Conservation (phyloP, 2,888 invertebrate genomes). For the Parnassius mnemosyne region DNA sequence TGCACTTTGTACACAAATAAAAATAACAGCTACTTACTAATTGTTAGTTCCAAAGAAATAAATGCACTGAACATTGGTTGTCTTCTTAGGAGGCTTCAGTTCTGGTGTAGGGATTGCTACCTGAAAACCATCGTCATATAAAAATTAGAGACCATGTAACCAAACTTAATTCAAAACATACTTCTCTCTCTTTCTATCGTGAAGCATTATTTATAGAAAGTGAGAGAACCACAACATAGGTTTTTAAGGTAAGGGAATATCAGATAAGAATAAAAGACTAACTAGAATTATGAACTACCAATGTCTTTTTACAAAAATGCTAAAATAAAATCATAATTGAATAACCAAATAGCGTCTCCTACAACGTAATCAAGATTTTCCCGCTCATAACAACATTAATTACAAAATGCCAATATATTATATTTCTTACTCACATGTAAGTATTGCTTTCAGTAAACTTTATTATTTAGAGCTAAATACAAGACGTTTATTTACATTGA, state of each 20-base stretch:
- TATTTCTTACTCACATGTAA: slow-evolving; percentile 24
- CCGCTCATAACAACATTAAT: slow-evolving; percentile 29
- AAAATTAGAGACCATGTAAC: slow-evolving; percentile 23
- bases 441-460: neutral
- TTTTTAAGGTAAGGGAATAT: neutral
- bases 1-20: neutral
- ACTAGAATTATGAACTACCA: too few species aligned
- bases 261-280: too few species aligned
- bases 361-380: slow-evolving; percentile 29
- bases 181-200: slow-evolving; percentile 22
- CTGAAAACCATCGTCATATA: slow-evolving; percentile 74
- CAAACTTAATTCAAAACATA: slow-evolving; percentile 27
- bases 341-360: slow-evolving; percentile 10
- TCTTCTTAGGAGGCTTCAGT: slow-evolving; percentile 87
- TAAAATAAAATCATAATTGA: too few species aligned
- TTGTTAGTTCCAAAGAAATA: slow-evolving; percentile 97
- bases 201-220: slow-evolving; percentile 4
- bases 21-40: slow-evolving; percentile 86
- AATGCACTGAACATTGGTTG: slow-evolving; percentile 88
- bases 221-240: slow-evolving; percentile 8
- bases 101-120: slow-evolving; percentile 90
- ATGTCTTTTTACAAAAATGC: too few species aligned
- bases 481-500: neutral
- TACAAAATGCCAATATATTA: slow-evolving; percentile 13
- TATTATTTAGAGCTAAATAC: neutral